phyloP scores from a whole-genome alignment of 1,140 invertebrate species.

The Drosophila suzukii region DNA sequence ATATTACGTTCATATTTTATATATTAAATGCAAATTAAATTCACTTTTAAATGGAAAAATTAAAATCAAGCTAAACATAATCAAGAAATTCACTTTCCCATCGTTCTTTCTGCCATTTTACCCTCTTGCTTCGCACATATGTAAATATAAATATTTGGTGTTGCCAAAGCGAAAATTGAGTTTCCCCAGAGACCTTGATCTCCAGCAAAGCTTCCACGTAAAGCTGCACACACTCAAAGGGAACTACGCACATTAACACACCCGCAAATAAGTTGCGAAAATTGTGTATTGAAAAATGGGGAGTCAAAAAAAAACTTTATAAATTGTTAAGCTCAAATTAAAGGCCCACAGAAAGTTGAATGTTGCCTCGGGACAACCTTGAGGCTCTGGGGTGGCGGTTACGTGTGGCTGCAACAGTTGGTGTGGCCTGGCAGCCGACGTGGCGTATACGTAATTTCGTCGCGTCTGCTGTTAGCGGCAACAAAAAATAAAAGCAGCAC shows the following conservation, averaged over 20 bases:
- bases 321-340: constrained; percentile 66
- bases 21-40: too few relatives aligned
- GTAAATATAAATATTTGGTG: constrained; percentile 24
- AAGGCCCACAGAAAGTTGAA: constrained; percentile 47
- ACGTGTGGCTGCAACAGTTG: constrained; percentile 66
- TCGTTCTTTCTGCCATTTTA: not conserved
- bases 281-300: constrained; percentile 36
- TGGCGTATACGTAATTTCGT: constrained; percentile 69
- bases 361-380: constrained; percentile 51
- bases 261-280: constrained; percentile 30
- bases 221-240: constrained; percentile 3
- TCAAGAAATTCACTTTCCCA: not conserved
- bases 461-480: constrained; percentile 61
- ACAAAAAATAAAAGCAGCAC: constrained; percentile 20
- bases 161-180: constrained; percentile 14
- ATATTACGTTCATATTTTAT: too few relatives aligned
- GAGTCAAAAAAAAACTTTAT: constrained; percentile 34
- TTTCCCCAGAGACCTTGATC: constrained; percentile 24
- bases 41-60: too few relatives aligned
- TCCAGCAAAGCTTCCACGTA: not conserved
- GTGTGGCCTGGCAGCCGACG: constrained; percentile 39
- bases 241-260: constrained; percentile 29
- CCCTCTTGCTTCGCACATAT: not conserved
- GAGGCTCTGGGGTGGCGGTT: constrained; percentile 16
- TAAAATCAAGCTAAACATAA: too few relatives aligned